These are phyloP conservation scores for Argynnis bischoffii DNA, from an alignment of 2,888 invertebrate genomes.

Conservation along the genomic window DNA sequence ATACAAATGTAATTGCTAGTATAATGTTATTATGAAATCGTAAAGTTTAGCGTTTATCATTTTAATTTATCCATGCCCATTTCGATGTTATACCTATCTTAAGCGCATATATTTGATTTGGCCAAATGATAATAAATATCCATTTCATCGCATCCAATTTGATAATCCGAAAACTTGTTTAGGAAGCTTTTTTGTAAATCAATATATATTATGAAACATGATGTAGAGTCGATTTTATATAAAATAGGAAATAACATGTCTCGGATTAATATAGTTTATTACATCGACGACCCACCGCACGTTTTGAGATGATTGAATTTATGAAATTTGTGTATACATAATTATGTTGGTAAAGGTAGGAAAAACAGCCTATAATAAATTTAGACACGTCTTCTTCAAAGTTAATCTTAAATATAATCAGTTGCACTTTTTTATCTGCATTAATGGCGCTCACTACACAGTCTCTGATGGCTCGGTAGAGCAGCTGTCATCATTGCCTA, in stretches of 20 bases:
- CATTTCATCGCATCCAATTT: constrained; percentile 31
- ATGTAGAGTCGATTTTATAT: constrained; percentile 12
- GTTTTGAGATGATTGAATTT: constrained; percentile 21
- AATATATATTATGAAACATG: constrained; percentile 23
- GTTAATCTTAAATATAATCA: constrained; percentile 20
- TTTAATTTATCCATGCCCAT: constrained; percentile 10
- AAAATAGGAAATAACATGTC: constrained; percentile 22
- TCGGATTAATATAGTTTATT: constrained; percentile 25
- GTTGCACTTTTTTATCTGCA: constrained; percentile 18
- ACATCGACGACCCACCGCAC: constrained; percentile 29
- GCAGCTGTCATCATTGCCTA: constrained; percentile 41
- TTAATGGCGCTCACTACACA: constrained; percentile 7
- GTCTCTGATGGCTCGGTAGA: constrained; percentile 25
- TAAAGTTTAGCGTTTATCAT: constrained; percentile 10
- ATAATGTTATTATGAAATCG: constrained; percentile 5
- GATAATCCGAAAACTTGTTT: constrained; percentile 26
- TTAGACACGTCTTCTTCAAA: not conserved
- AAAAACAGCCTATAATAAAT: constrained; percentile 1
- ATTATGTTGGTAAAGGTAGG: not conserved
- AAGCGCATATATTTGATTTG: constrained; percentile 16
- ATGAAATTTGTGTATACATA: constrained; percentile 9
- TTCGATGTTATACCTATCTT: constrained; percentile 26
- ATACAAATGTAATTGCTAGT: not conserved
- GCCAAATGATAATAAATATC: constrained; percentile 25
- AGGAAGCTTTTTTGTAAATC: constrained; percentile 27